Evolutionary conservation across 23 tunicate species (phyloP).

Genomic region (Aplidium turbinatum): DNA sequence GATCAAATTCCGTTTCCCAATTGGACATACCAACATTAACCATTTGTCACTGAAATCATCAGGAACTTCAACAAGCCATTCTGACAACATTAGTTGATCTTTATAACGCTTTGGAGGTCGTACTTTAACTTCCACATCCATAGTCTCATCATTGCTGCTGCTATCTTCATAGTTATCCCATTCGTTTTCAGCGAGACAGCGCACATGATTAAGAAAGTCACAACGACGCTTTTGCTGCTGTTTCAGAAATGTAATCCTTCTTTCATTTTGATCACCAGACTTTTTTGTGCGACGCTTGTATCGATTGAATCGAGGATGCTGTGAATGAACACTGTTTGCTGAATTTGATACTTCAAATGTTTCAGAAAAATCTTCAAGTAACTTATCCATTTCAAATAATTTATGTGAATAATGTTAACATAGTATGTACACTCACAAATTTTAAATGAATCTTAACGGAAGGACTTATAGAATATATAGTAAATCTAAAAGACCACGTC

Average conservation of each 20-base stretch:
- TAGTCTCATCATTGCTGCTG: constrained; percentile 19
- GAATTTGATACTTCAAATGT: constrained; percentile 63
- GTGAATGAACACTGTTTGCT: constrained; percentile 54
- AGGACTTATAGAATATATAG: too few relatives aligned
- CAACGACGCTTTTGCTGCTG: constrained; percentile 67
- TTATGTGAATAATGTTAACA: too few relatives aligned
- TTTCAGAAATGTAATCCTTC: constrained; percentile 47
- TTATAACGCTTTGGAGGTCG: constrained; percentile 66
- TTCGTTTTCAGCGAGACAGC: constrained; percentile 55
- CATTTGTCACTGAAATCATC: constrained; percentile 74
- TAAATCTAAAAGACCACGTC: too few relatives aligned
- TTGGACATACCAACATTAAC: constrained; percentile 77
- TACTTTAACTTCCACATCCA: constrained; percentile 43
- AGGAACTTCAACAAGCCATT: constrained; percentile 94
- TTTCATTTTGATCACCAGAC: constrained; percentile 53
- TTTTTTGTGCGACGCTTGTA: constrained; percentile 52
- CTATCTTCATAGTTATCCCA: constrained; percentile 55
- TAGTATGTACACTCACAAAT: too few relatives aligned
- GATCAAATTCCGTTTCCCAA: constrained; percentile 70
- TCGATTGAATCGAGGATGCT: constrained; percentile 64
- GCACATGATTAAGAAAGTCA: constrained; percentile 64
- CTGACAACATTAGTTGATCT: constrained; percentile 88
- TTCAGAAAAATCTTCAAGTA: constrained; percentile 30
- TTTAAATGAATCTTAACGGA: too few relatives aligned
- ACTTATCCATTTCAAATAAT: constrained; percentile 75